A percentile compares a stretch with the other conserved stretches of the same genome.
Conservation (phyloP, 2,888 invertebrate species). For the Agrotis clavis region DNA sequence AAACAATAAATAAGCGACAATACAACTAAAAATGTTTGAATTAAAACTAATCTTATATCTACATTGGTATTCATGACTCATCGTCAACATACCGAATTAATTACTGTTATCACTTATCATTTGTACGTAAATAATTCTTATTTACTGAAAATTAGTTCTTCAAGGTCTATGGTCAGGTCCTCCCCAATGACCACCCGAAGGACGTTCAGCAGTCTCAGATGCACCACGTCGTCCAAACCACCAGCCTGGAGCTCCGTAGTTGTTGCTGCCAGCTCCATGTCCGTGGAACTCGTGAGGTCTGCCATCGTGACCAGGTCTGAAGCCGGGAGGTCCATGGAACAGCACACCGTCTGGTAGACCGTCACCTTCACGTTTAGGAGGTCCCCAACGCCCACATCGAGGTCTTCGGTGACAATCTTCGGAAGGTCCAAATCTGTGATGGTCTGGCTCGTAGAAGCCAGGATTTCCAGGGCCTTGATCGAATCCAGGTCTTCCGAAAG, state of each 20-base stretch:
- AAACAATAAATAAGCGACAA: no score
- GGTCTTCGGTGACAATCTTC: not conserved
- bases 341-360: slow-evolving; percentile 2
- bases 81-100: no score
- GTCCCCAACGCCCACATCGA: slow-evolving; percentile 17
- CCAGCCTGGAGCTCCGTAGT: slow-evolving; percentile 14
- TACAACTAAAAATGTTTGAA: no score
- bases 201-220: slow-evolving; percentile 1
- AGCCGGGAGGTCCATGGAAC: slow-evolving; percentile 22
- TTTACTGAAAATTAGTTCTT: not conserved
- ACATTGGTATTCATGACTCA: no score
- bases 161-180: slow-evolving; percentile 5
- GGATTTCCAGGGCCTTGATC: slow-evolving; percentile 1
- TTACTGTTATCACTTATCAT: no score
- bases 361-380: not conserved
- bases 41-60: no score
- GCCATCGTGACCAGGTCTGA: not conserved
- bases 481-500: slow-evolving; percentile 29
- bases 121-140: no score
- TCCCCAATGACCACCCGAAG: not conserved
- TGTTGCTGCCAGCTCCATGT: not conserved
- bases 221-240: slow-evolving; percentile 33
- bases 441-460: not conserved
- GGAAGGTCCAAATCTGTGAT: slow-evolving; percentile 1
- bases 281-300: slow-evolving; percentile 22